These are phyloP conservation scores for Rhingia campestris DNA, from an alignment of 2,888 invertebrate species.

Conservation along the genomic window DNA sequence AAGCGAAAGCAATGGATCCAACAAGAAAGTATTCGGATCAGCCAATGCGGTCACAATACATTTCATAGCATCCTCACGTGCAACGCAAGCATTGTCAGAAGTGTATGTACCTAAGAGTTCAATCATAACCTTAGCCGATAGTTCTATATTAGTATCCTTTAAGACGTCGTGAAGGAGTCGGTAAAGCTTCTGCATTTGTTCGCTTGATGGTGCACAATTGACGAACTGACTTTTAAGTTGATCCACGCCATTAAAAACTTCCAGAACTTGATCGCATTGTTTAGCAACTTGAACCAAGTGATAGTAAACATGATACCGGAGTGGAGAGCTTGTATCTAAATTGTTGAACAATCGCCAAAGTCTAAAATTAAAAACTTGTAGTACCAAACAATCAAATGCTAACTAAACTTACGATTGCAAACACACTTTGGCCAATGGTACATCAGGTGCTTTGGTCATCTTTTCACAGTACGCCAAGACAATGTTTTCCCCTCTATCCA, in stretches of 20 bases:
- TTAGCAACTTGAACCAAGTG: conserved; percentile 95
- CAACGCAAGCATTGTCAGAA: conserved; percentile 97
- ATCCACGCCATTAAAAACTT: conserved; percentile 93
- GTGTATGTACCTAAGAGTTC: conserved; percentile 98
- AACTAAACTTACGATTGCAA: conserved; percentile 89
- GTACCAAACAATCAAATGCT: background rate
- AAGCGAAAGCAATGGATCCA: conserved; percentile 95
- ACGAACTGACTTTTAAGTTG: conserved; percentile 92
- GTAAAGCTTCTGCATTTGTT: conserved; percentile 95
- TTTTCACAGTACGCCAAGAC: conserved; percentile 96
- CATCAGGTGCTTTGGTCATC: conserved; percentile 92
- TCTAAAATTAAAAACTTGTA: conserved; percentile 5
- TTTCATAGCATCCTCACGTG: conserved; percentile 97
- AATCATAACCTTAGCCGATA: conserved; percentile 98
- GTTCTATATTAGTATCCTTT: conserved; percentile 93
- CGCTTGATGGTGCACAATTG: conserved; percentile 91
- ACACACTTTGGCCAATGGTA: conserved; percentile 90
- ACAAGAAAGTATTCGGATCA: conserved; percentile 96
- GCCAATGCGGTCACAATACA: conserved; percentile 97
- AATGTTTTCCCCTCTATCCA: conserved; percentile 93
- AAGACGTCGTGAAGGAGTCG: conserved; percentile 94
- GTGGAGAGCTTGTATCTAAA: conserved; percentile 90
- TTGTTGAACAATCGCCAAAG: conserved; percentile 88
- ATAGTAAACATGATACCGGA: conserved; percentile 96
- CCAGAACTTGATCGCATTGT: conserved; percentile 92